Base-by-base conservation (phyloP, 2,113 vertebrate genomes). In the Petrocephalus microphthalmus region DNA sequence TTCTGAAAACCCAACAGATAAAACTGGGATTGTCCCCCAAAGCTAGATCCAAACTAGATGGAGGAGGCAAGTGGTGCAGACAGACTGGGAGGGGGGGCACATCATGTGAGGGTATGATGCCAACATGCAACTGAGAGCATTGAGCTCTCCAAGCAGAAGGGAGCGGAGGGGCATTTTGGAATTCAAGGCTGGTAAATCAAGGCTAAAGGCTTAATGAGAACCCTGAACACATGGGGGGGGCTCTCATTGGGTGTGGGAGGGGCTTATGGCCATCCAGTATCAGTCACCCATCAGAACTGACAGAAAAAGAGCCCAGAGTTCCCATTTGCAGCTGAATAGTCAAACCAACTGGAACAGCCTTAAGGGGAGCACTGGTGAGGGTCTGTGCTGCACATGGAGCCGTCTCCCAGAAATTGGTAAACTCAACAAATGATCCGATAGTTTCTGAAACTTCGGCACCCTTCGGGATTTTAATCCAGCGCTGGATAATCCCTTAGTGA, bases 401-500 rank as follows among this genome's bases (percentile, higher is more conserved):
- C 56, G 85, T 88, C 92, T 91, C 22, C n/a, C 92, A 89, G 92
- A 94, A 94, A 94, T 83, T 92, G 91, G 88, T 53, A 5, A 88
- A 49, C 10, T 87, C 89, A 89, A 89, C 0, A 87, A 87, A 88
- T 88, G 52, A 67, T 85, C 45, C 29, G 88, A 51, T 86, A 47
- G 89, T 56, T 87, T 71, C 78, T 82, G 86, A 89, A 87, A 22
- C 90, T 92, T 15, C 89, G 90, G 90, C 84, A 89, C 90, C 52
- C 90, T 89, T 90, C 87, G 90, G 91, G 90, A 91, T 89, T 92
- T 90, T 90, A 89, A 89, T 86, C 91, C 22, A 93, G 92, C 93
- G 94, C 89, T 89, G 71, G 92, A 93, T 93, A 92, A 94, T 94
- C 94, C 94, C 93, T 52, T 25, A 22, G 94, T 92, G 94, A 93